phyloP scores from a whole-genome alignment of 37 sponge, comb jelly and placozoan genomes.

The Diacarnus erythraeanus region DNA sequence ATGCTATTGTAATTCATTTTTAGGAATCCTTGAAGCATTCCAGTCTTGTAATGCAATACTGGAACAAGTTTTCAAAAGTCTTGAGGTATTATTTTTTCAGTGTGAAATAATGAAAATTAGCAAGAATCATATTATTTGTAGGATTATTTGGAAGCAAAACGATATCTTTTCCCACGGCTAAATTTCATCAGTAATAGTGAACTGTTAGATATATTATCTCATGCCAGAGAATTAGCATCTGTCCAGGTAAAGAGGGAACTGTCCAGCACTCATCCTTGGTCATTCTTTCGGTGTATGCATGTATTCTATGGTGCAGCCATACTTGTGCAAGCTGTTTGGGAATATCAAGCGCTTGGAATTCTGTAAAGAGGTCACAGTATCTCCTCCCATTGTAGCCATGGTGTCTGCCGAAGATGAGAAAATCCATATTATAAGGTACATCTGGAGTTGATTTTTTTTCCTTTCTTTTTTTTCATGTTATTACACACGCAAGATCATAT shows the following conservation, averaged over 20 bases:
- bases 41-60: constrained; percentile 59
- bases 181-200: constrained; percentile 82
- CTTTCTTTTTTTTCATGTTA: neutral
- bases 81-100: constrained; percentile 68
- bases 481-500: neutral
- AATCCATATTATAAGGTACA: constrained; percentile 50
- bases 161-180: constrained; percentile 67
- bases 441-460: neutral
- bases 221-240: constrained; percentile 47
- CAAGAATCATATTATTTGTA: constrained; percentile 5
- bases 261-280: neutral
- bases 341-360: constrained; percentile 67
- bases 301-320: constrained; percentile 27
- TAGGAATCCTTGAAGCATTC: constrained; percentile 72
- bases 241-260: constrained; percentile 45
- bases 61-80: constrained; percentile 73
- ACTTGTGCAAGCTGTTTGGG: constrained; percentile 60
- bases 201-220: constrained; percentile 66
- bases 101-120: neutral
- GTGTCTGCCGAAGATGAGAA: constrained; percentile 77
- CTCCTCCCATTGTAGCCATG: constrained; percentile 49
- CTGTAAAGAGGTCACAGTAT: constrained; percentile 8
- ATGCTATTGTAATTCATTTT: neutral
- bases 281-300: neutral
- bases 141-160: constrained; percentile 78